Evolutionary conservation across 1,140 invertebrate species (phyloP), one percentile per base, ranked within the genome.

Genomic region (Aphaenogaster floridana): DNA sequence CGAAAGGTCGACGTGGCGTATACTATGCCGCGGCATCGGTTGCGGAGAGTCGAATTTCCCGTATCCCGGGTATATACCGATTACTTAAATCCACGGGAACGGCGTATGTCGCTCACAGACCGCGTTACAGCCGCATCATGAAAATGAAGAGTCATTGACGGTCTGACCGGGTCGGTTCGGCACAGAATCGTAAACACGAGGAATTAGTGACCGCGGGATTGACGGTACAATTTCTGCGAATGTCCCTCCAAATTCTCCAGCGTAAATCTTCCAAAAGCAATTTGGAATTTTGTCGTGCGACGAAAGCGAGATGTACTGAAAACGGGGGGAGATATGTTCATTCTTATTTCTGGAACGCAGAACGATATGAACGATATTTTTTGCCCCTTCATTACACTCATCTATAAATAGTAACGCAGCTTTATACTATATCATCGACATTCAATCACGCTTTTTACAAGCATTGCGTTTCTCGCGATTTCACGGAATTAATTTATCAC

Each of bases 41-140:
- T 52, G 54, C 79, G 78, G 45, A 69, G 78, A 80, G 63, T 87
- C 48, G 71, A 86, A 88, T 85, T 88, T 85, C 59, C 63, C 78
- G 34, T 39, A 54, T 71, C 68, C 69, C 77, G 4, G 54, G 39
- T 59, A 77, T 63, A 63, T 72, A 63, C 71, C 83, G 83, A 77
- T 76, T 78, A 86, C 72, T 86, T 86, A 86, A 86, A 86, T 78
- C 57, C 39, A 63, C 17, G 45, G 28, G 42, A 34, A 69, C 45
- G 28, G 77, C 54, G 45, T 71, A 28, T 71, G 48, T 71, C 52
- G 63, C 63, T 86, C 63, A 63, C 63, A 71, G 64, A 59, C 42
- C n/a, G 84, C 64, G 61, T 86, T 86, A 80, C 39, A 28, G 42
- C 59, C 63, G 45, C 45, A 80, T 81, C 78, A 63, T 71, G 78